Conservation (phyloP, 2,888 invertebrate genomes). For the Drosophila formosana region DNA sequence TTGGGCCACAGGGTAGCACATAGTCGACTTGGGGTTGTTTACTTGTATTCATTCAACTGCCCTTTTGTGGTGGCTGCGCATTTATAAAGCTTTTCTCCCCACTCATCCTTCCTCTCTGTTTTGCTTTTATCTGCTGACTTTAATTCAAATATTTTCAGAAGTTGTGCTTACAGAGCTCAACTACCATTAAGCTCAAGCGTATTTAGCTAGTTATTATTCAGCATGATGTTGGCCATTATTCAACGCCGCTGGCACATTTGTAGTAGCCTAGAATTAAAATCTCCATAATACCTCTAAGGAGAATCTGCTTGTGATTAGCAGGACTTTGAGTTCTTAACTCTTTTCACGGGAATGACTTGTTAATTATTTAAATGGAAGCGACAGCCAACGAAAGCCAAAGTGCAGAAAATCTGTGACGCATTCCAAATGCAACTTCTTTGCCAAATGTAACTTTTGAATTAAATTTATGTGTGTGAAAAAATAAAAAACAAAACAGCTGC, state of each 20-base stretch:
- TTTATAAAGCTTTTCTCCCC: constrained; percentile 42
- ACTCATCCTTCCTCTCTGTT: not conserved
- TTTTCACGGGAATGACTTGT: constrained; percentile 22
- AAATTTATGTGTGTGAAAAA: constrained; percentile 31
- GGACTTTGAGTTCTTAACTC: constrained; percentile 16
- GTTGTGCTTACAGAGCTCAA: constrained; percentile 25
- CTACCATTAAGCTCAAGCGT: constrained; percentile 29
- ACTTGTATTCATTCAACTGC: constrained; percentile 29
- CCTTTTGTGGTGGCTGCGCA: constrained; percentile 32
- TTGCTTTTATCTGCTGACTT: constrained; percentile 9
- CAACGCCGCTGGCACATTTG: constrained; percentile 14
- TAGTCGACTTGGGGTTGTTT: constrained; percentile 23
- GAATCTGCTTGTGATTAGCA: constrained; percentile 18
- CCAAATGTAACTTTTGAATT: constrained; percentile 56
- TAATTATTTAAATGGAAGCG: constrained; percentile 33
- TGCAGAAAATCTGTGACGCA: constrained; percentile 23
- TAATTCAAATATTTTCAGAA: constrained; percentile 34
- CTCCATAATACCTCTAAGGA: constrained; percentile 4
- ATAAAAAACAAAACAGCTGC: constrained; percentile 22
- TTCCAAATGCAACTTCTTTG: constrained; percentile 8
- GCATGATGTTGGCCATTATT: constrained; percentile 41
- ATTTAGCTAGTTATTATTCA: constrained; percentile 58
- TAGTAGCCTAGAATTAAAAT: not conserved
- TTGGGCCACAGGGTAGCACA: constrained; percentile 10
- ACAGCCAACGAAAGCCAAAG: constrained; percentile 2